Base-by-base conservation (phyloP, 2,113 vertebrate genomes). In the Isichthys henryi region DNA sequence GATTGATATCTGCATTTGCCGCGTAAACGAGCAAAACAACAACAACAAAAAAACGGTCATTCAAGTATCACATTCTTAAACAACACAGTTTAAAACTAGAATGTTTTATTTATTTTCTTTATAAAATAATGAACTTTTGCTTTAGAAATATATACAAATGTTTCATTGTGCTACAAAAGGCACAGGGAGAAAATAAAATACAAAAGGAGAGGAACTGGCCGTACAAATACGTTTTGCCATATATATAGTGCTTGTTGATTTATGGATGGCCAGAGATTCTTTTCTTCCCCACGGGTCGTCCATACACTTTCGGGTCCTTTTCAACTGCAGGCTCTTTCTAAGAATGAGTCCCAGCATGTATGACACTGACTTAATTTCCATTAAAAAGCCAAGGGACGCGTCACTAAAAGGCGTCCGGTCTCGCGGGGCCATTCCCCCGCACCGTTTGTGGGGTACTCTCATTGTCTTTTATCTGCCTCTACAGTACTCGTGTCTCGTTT, bases 21-120 rank as follows among this genome's bases (percentile, higher is more conserved):
- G 74, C 2, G 35, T 80, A 19, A 80, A 80, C 11, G 19, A 39
- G 35, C 31, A 19, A 80, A 80, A 80, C 23, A 52, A 50, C 17
- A 85, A 50, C 39, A 43, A 84, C n/a, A 39, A 39, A 39, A 85
- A 82, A 48, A 19, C 46, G n/a, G 17, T 74, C 23, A 49, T 21
- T 50, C 7, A 77, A 74, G 46, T 35, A 88, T 19, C 49, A 39
- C 31, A 56, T 53, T 87, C 86, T 88, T 46, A 80, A 62, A 56
- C 80, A 21, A 62, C 66, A 91, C 91, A 90, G 90, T 94, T 94
- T 93, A 96, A 97, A 97, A 97, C 97, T 97, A 97, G 94, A 96
- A 94, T 92, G 93, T 97, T 97, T 96, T 97, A 97, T 97, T 98
- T 96, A 95, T 96, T 96, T 96, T 90, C 95, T 97, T 96, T 97